These are phyloP conservation scores for Tretioscincus oriximinensis DNA, from an alignment of 2,113 vertebrate genomes.

Conservation along the genomic window DNA sequence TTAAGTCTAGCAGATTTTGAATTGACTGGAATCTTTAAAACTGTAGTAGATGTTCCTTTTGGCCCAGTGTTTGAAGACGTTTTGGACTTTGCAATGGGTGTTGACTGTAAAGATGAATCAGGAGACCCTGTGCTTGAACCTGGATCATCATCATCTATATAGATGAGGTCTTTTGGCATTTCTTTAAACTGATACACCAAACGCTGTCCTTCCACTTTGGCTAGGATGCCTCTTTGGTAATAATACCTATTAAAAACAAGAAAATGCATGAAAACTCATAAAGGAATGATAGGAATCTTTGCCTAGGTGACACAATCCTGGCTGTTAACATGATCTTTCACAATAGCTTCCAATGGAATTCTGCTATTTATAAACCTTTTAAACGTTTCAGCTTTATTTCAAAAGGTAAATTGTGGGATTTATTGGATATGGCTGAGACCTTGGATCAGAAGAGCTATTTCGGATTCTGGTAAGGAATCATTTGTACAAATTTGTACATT, in stretches of 20 bases:
- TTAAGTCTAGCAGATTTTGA: conserved; percentile 72
- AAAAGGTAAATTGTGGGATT: no score
- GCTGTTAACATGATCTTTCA: no score
- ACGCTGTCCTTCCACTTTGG: conserved; percentile 98
- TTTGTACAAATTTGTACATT: no score
- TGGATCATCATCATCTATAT: conserved; percentile 87
- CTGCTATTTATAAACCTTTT: no score
- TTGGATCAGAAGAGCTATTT: no score
- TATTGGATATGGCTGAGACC: no score
- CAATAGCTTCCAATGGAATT: no score
- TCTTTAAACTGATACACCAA: conserved; percentile 97
- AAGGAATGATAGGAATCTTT: no score
- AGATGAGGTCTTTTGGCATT: conserved; percentile 93
- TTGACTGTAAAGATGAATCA: conserved; percentile 69
- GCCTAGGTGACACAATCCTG: no score
- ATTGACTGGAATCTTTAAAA: conserved; percentile 72
- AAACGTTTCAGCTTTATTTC: no score
- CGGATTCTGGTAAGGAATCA: no score
- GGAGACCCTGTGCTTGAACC: conserved; percentile 77
- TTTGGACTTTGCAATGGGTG: no score
- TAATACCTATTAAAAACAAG: conserved; percentile 84
- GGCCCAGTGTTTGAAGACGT: conserved; percentile 60
- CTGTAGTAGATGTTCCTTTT: conserved; percentile 69
- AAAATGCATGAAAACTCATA: conserved; percentile 33
- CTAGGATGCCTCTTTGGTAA: conserved; percentile 97